Conservation (phyloP, 92 coral and sea anemone genomes). For the Chrysogorgia sp. region DNA sequence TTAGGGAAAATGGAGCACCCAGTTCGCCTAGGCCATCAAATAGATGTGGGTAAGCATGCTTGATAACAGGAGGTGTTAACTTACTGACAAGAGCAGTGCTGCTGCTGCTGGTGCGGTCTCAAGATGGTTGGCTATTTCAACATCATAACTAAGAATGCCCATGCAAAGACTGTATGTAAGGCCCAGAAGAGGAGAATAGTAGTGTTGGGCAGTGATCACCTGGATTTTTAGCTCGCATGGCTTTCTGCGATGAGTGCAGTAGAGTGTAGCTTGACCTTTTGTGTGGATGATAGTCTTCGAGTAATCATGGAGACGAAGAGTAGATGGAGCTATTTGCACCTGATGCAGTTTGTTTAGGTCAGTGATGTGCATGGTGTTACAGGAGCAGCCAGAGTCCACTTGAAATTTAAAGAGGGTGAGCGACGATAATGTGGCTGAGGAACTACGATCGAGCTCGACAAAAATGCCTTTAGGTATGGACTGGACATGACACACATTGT, state of each 20-base stretch:
- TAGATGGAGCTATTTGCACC: slow-evolving; percentile 53
- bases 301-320: slow-evolving; percentile 57
- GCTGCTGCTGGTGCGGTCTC: slow-evolving; percentile 20
- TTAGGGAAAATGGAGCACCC: slow-evolving; percentile 43
- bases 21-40: slow-evolving; percentile 66
- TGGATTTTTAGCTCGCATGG: slow-evolving; percentile 51
- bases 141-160: slow-evolving; percentile 56
- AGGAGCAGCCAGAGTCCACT: slow-evolving; percentile 64
- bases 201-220: slow-evolving; percentile 51
- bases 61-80: slow-evolving; percentile 50
- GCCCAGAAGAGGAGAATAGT: slow-evolving; percentile 66
- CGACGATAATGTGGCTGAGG: slow-evolving; percentile 37
- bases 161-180: slow-evolving; percentile 58
- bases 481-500: slow-evolving; percentile 47
- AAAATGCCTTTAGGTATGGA: slow-evolving; percentile 60
- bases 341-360: slow-evolving; percentile 54
- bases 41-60: too few species aligned
- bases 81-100: slow-evolving; percentile 56
- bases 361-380: slow-evolving; percentile 65
- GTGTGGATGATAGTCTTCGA: slow-evolving; percentile 51
- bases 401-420: slow-evolving; percentile 53
- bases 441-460: slow-evolving; percentile 60
- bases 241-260: slow-evolving; percentile 59
- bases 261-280: slow-evolving; percentile 57
- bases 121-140: slow-evolving; percentile 52